Evolutionary conservation across 2,113 vertebrate species (phyloP), one percentile per base, ranked within the genome.

Genomic region (Petrocephalus zakoni): DNA sequence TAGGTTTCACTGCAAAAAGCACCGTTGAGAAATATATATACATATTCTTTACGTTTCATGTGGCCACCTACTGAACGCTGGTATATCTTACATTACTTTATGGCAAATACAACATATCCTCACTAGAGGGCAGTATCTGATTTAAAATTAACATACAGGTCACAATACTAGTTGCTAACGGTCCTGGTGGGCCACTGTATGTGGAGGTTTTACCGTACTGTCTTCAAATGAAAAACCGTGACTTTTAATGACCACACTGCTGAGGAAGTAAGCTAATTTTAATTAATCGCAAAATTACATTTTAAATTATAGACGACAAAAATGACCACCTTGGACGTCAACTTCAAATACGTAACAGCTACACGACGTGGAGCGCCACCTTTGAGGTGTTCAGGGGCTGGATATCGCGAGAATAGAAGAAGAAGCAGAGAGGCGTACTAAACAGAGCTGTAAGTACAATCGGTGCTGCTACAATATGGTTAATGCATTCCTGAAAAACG

Each of bases 51-150:
- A 29, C 11, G 61, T 68, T 68, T 29, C 11, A 2, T 25, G n/a
- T 13, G 25, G 25, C 61, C 25, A 13, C 61, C 61, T 13, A 29
- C 61, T 68, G 61, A 68, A 68, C 46, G 61, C 9, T 3, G 1
- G 61, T 29, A n/a, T 64, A 64, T 64, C 22, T 64, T 64, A 68
- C 25, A 68, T n/a, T 68, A 10, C n/a, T 78, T 4, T 42, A 15
- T 1, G 9, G n/a, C 56, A 75, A 75, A 75, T 87, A 64, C 86
- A 19, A 22, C 47, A 34, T n/a, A 53, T 25, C 29, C 29, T 58
- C 88, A 85, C 42, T 22, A 72, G 88, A 85, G 82, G 88, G 88
- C 37, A 85, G 88, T 86, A 52, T 52, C 25, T 88, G 37, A 42
- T 49, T 64, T 22, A 29, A 5, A 22, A 49, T 86, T 8, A 56